Evolutionary conservation across 2,888 invertebrate species (phyloP).

Genomic region (Mellilla xanthometata): DNA sequence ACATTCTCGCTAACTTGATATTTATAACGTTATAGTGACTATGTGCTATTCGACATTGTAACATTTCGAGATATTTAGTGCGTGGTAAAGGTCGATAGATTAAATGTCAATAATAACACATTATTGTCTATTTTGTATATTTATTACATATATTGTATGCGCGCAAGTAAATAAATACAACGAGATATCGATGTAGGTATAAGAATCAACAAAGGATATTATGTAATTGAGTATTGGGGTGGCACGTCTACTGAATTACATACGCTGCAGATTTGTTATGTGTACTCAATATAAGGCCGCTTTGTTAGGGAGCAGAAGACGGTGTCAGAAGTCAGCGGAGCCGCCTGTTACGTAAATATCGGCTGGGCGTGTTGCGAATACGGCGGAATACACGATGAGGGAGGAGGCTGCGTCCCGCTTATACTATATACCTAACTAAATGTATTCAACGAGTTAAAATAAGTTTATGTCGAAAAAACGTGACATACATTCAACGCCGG

Average conservation of each 20-base stretch:
- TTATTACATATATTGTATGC: neutral
- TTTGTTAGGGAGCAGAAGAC: conserved; percentile 56
- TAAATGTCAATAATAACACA: too few species aligned
- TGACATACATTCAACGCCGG: conserved; percentile 35
- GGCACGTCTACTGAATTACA: conserved; percentile 38
- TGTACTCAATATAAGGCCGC: conserved; percentile 52
- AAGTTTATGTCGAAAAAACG: conserved; percentile 57
- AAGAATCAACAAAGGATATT: conserved; percentile 39
- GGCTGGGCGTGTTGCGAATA: conserved; percentile 76
- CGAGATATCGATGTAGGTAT: conserved; percentile 23
- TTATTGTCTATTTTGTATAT: too few species aligned
- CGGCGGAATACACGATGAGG: conserved; percentile 78
- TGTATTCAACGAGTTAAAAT: conserved; percentile 62
- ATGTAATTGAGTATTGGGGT: conserved; percentile 48
- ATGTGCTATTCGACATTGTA: too few species aligned
- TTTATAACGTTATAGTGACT: too few species aligned
- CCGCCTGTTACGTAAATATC: conserved; percentile 77
- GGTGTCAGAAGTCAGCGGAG: conserved; percentile 70
- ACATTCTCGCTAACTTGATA: too few species aligned
- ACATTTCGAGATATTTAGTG: too few species aligned
- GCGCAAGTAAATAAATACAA: conserved; percentile 10
- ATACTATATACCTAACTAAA: conserved; percentile 60
- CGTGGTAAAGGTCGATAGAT: too few species aligned
- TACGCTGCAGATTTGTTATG: conserved; percentile 53
- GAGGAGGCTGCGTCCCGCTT: conserved; percentile 58